Conservation (phyloP, 2,113 vertebrate species). For the Phoenicopterus ruber region DNA sequence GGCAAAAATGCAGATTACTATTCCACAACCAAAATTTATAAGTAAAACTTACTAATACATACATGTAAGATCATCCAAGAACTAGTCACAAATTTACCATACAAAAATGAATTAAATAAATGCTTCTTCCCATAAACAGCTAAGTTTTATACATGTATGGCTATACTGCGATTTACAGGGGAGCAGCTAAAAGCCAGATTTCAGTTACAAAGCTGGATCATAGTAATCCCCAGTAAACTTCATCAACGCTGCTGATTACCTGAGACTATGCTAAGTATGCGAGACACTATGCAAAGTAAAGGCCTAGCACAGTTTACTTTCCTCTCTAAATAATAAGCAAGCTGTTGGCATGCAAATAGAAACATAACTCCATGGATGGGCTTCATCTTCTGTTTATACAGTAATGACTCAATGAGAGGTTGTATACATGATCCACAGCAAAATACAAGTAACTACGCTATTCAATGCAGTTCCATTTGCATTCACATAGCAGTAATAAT, state of each 20-base stretch:
- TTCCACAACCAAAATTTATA: background rate
- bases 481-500: background rate
- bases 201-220: background rate
- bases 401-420: background rate
- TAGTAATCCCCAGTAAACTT: background rate
- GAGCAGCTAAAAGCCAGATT: background rate
- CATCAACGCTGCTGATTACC: background rate
- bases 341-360: background rate
- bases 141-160: rapidly evolving
- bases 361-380: background rate
- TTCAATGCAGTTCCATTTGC: background rate
- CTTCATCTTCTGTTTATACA: background rate
- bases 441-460: background rate
- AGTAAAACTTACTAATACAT: background rate
- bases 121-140: background rate
- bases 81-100: background rate
- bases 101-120: background rate
- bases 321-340: background rate
- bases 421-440: background rate
- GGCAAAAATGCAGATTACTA: background rate
- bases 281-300: background rate
- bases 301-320: background rate
- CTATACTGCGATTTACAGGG: background rate
- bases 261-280: background rate
- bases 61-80: background rate